phyloP scores from a whole-genome alignment of 92 coral and sea anemone genomes.

The Zoanthus gigantus region DNA sequence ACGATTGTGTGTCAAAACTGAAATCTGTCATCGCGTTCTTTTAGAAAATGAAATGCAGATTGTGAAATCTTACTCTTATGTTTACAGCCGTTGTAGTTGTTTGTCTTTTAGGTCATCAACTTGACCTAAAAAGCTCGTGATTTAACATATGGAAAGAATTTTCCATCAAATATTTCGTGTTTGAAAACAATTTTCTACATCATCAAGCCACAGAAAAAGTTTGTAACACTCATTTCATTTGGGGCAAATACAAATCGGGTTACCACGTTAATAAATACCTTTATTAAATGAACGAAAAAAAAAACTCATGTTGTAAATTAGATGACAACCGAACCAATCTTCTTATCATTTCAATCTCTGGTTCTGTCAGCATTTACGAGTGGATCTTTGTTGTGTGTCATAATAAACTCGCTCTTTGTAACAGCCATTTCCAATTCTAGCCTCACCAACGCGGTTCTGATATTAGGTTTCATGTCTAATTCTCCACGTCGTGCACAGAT shows the following conservation, averaged over 20 bases:
- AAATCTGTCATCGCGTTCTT: conserved; percentile 29
- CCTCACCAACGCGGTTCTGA: not conserved
- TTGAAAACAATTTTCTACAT: not conserved
- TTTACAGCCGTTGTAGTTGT: conserved; percentile 13
- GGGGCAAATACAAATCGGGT: not conserved
- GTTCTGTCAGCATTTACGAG: not conserved
- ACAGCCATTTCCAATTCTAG: not conserved
- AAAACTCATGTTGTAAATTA: not conserved
- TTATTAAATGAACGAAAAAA: not conserved
- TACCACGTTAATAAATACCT: not conserved
- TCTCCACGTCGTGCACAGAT: not conserved
- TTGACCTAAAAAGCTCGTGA: not conserved
- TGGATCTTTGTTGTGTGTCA: not conserved
- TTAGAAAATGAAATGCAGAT: conserved; percentile 6
- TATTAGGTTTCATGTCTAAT: not conserved
- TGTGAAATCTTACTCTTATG: conserved; percentile 13
- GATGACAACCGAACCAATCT: not conserved
- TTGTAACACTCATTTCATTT: not conserved
- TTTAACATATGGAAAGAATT: not conserved
- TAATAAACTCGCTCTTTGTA: not conserved
- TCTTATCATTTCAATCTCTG: not conserved
- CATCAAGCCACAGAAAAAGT: not conserved
- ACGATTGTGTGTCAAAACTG: conserved; percentile 2
- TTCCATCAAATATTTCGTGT: too few relatives aligned
- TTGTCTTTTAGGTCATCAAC: not conserved